These are phyloP conservation scores for Oxygymnocypris stewartii DNA, from an alignment of 2,113 vertebrate genomes.

Conservation along the genomic window DNA sequence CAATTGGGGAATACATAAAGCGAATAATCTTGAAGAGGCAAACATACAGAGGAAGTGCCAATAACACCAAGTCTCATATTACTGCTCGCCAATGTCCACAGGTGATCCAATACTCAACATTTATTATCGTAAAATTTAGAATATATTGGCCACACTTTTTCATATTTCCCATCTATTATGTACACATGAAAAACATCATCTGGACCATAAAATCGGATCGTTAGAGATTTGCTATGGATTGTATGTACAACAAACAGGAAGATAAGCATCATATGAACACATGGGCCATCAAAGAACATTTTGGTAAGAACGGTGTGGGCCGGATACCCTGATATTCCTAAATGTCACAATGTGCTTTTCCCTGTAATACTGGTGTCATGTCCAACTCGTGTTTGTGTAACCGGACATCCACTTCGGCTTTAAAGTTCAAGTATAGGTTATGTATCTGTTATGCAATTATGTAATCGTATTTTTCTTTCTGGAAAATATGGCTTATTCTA, in stretches of 20 bases:
- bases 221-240: conserved; percentile 24
- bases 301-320: conserved; percentile 10
- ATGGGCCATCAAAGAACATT: conserved; percentile 17
- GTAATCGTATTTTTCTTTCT: background rate
- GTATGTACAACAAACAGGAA: conserved; percentile 33
- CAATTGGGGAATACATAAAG: no score
- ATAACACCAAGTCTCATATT: no score
- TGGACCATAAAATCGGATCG: conserved; percentile 19
- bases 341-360: conserved; percentile 49
- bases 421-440: conserved; percentile 23
- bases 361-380: conserved; percentile 28
- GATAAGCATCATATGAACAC: background rate
- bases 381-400: background rate
- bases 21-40: no score
- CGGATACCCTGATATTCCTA: conserved; percentile 41
- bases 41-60: no score
- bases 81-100: conserved; percentile 25
- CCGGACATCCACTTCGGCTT: conserved; percentile 15
- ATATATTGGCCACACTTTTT: conserved; percentile 20
- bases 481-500: conserved; percentile 28
- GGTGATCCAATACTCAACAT: conserved; percentile 34
- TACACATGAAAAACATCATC: conserved; percentile 21
- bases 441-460: conserved; percentile 10
- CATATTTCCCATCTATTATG: conserved; percentile 33
- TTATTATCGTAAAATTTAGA: conserved; percentile 19